Conservation (phyloP, 2,888 invertebrate genomes). For the Carpatolechia fugitivella region DNA sequence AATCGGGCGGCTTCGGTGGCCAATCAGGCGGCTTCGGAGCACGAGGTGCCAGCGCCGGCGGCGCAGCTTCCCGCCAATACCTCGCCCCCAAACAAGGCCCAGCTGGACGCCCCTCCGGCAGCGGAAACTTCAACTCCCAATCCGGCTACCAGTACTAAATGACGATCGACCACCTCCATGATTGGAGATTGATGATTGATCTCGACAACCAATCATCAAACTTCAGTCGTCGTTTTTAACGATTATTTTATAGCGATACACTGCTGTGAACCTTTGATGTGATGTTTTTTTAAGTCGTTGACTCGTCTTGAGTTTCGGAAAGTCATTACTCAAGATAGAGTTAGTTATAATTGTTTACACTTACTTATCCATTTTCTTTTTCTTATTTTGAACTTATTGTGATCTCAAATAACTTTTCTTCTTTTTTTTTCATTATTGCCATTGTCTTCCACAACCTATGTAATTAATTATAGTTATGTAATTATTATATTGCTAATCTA, state of each 20-base stretch:
- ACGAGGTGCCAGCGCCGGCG: constrained; percentile 23
- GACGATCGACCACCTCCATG: constrained; percentile 16
- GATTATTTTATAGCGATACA: constrained; percentile 17
- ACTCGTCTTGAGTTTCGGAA: not conserved
- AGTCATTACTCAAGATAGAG: not conserved
- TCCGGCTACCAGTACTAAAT: constrained; percentile 69
- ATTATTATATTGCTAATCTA: constrained; percentile 1
- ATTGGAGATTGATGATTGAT: constrained; percentile 16
- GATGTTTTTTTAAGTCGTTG: constrained; percentile 27
- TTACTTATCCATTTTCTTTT: constrained; percentile 1
- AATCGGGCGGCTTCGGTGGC: constrained; percentile 20
- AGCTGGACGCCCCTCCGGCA: constrained; percentile 48
- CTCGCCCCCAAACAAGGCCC: constrained; percentile 62
- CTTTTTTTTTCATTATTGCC: not conserved
- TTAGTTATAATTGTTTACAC: not conserved
- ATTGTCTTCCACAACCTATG: constrained; percentile 7
- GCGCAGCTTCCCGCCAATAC: constrained; percentile 64
- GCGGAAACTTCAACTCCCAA: constrained; percentile 69
- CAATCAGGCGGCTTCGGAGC: constrained; percentile 21
- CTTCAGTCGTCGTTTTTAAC: constrained; percentile 15
- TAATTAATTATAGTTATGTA: not conserved
- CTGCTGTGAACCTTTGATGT: constrained; percentile 38
- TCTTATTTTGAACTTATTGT: constrained; percentile 9
- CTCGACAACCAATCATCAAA: not conserved
- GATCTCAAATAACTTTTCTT: constrained; percentile 17